Evolutionary conservation across 2,888 invertebrate genomes (phyloP).

Genomic region (Coenonympha glycerion): DNA sequence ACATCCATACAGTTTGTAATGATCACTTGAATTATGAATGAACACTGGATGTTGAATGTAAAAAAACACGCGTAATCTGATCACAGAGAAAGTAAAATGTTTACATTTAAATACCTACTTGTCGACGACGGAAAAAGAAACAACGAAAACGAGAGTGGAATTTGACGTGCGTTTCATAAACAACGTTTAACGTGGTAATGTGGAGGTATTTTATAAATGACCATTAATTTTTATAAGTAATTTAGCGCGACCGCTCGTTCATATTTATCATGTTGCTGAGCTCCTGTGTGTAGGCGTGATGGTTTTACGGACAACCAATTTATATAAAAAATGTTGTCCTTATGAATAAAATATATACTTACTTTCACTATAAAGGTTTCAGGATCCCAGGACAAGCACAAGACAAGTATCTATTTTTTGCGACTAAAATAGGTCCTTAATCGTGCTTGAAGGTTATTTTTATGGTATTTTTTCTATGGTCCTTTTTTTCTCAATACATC

Average conservation of each 20-base stretch:
- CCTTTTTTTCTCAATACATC: too few relatives aligned
- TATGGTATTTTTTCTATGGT: too few relatives aligned
- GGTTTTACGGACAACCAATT: conserved; percentile 15
- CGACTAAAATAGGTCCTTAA: too few relatives aligned
- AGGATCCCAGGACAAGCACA: too few relatives aligned
- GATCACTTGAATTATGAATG: conserved; percentile 16
- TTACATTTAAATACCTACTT: conserved; percentile 43
- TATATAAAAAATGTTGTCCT: conserved; percentile 2
- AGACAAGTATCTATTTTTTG: too few relatives aligned
- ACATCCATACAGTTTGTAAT: conserved; percentile 2
- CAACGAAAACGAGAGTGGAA: conserved; percentile 64
- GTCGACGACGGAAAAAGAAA: conserved; percentile 47
- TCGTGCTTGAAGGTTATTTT: too few relatives aligned
- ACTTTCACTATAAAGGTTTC: conserved; percentile 9
- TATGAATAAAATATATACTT: neutral
- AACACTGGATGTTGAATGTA: conserved; percentile 21
- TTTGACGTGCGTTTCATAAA: conserved; percentile 59
- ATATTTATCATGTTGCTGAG: conserved; percentile 30
- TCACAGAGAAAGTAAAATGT: conserved; percentile 63
- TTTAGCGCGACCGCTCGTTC: conserved; percentile 32
- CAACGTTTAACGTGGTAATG: conserved; percentile 45
- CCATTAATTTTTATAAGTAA: conserved; percentile 42
- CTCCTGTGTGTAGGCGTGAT: conserved; percentile 14
- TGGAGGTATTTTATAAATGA: conserved; percentile 34
- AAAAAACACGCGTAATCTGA: conserved; percentile 49